These are phyloP conservation scores for Athene cunicularia DNA, from an alignment of 2,113 vertebrate species.

Conservation along the genomic window DNA sequence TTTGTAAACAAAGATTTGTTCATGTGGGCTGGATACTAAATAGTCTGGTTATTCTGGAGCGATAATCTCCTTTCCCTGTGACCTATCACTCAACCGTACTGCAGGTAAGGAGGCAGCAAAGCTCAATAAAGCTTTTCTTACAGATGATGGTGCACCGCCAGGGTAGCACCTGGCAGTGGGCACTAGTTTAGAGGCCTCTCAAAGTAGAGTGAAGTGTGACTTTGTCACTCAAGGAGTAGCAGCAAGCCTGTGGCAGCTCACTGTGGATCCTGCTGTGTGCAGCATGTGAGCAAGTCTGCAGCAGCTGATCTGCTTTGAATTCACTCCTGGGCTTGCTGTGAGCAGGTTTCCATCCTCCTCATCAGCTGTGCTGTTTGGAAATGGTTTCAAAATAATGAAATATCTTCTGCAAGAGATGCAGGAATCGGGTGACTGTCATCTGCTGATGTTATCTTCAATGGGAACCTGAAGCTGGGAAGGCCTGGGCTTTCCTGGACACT, in stretches of 20 bases:
- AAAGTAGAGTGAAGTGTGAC: not conserved
- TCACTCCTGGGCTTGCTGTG: not conserved
- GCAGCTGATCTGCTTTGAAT: accelerated
- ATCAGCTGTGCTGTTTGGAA: too few relatives aligned
- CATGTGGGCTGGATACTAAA: not conserved
- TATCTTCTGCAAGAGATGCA: not conserved
- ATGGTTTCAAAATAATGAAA: not conserved
- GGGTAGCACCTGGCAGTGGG: not conserved
- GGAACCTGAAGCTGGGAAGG: not conserved
- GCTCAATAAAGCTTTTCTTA: not conserved
- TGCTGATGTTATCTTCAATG: not conserved
- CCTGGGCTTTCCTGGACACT: not conserved
- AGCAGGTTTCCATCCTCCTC: not conserved
- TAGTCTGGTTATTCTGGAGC: not conserved
- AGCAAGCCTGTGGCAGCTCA: not conserved
- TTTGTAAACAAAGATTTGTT: not conserved
- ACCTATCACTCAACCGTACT: not conserved
- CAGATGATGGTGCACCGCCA: accelerated
- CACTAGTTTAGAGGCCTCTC: not conserved
- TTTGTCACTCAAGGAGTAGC: not conserved
- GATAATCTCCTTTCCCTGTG: not conserved
- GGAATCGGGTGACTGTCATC: not conserved
- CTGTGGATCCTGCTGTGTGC: not conserved
- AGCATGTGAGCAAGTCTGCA: accelerated
- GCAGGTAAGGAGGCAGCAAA: not conserved